Evolutionary conservation across 2,888 invertebrate genomes (phyloP).

Genomic region (Noctua janthe): DNA sequence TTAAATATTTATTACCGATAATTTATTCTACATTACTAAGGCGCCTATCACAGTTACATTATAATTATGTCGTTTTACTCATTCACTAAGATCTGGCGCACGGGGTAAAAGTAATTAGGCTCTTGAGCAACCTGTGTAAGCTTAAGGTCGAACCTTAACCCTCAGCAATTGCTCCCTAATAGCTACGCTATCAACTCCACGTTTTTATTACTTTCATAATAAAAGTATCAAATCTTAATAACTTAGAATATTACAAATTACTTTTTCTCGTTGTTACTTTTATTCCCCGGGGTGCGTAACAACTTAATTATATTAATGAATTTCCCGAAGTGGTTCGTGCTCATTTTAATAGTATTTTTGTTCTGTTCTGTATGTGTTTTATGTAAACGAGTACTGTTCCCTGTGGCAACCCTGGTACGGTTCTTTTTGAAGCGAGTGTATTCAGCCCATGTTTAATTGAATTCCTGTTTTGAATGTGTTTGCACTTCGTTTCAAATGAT

Average conservation of each 20-base stretch:
- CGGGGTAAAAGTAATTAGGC: slow-evolving; percentile 22
- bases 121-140: slow-evolving; percentile 12
- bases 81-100: slow-evolving; percentile 15
- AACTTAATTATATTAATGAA: slow-evolving; percentile 77
- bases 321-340: slow-evolving; percentile 65
- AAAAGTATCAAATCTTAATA: slow-evolving; percentile 49
- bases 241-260: slow-evolving; percentile 51
- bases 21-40: slow-evolving; percentile 34
- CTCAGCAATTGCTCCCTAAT: slow-evolving; percentile 38
- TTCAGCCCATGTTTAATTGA: slow-evolving; percentile 69
- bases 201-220: slow-evolving; percentile 61
- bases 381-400: slow-evolving; percentile 58
- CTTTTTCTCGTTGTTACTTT: slow-evolving; percentile 61
- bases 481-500: slow-evolving; percentile 45
- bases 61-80: slow-evolving; percentile 39
- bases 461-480: slow-evolving; percentile 64
- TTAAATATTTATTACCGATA: slow-evolving; percentile 44
- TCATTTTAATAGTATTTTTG: slow-evolving; percentile 69
- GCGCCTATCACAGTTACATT: slow-evolving; percentile 29
- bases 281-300: slow-evolving; percentile 62
- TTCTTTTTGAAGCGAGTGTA: slow-evolving; percentile 60
- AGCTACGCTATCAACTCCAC: slow-evolving; percentile 55
- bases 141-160: slow-evolving; percentile 22
- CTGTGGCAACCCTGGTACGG: slow-evolving; percentile 51
- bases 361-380: slow-evolving; percentile 59